Evolutionary conservation across 1,140 invertebrate genomes (phyloP), one percentile per base, ranked within the genome.

Genomic region (Drosophila lacteicornis): DNA sequence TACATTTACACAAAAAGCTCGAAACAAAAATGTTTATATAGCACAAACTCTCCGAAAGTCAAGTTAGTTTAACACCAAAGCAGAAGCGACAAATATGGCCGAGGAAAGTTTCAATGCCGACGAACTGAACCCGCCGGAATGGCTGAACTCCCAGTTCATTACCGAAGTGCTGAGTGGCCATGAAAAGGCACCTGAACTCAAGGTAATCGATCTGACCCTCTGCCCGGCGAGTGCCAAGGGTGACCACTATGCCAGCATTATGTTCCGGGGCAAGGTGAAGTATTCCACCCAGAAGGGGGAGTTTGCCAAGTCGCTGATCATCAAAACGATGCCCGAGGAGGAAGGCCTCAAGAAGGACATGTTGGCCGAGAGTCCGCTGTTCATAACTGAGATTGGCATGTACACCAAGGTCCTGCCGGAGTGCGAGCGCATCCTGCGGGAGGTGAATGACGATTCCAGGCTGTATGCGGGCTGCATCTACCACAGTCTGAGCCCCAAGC

Each of bases 221-320:
- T 65, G 63, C 0, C 90, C 90, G 1, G 90, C 87, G 0, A 80
- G 73, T 45, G 42, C 75, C n/a, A 79, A 79, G 27, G 90, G 90
- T 0, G 90, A 91, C 83, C 90, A 91, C 57, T 91, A 86, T 86
- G 90, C 84, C 12, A 91, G 90, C 55, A 53, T 91, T 3, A 91
- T 91, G 82, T 91, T 91, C n/a, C 82, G 90, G 0, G 62, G 62
- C 3, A 17, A 1, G 2, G 70, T 86, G 7, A 42, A 69, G 9
- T 85, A 70, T 30, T 40, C 17, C 8, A 45, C 12, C 12, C 7
- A 11, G 2, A 60, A 43, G 5, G 43, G 27, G 17, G 42, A 22
- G 8, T 45, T 19, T 43, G 27, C 25, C 3, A 80, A 77, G 42
- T 78, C 87, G 2, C 19, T 91, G 27, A 83, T 91, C 2, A 70